Evolutionary conservation across 1,140 invertebrate species (phyloP).

Genomic region (Hyposmocoma kahamanoa): DNA sequence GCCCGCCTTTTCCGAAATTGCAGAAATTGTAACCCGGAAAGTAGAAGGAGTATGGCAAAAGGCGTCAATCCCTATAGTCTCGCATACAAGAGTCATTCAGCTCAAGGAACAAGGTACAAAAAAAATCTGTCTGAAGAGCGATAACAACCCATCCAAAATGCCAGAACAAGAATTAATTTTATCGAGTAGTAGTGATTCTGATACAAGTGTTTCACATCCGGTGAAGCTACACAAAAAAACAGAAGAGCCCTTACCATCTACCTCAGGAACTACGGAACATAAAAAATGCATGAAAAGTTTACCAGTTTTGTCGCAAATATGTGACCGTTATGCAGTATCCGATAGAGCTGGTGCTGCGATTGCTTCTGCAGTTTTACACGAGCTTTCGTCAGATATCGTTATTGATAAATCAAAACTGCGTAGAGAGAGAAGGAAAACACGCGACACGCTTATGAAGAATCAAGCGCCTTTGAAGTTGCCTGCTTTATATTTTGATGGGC

Average conservation of each 20-base stretch:
- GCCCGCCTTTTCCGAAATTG: conserved; percentile 1
- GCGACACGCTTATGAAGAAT: conserved; percentile 12
- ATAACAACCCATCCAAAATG: not conserved
- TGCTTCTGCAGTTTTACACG: not conserved
- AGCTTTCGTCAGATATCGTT: not conserved
- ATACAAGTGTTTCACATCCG: conserved; percentile 1
- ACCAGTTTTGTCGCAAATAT: too few species aligned
- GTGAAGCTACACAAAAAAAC: not conserved
- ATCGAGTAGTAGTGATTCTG: not conserved
- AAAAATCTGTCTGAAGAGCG: not conserved
- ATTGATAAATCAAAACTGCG: not conserved
- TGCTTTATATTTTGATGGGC: conserved; percentile 31
- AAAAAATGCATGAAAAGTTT: conserved; percentile 4
- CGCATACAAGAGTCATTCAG: conserved; percentile 10
- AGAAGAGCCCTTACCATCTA: not conserved
- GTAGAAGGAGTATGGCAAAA: conserved; percentile 7
- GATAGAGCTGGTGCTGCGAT: too few species aligned
- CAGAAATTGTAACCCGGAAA: conserved; percentile 11
- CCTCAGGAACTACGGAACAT: conserved; percentile 3
- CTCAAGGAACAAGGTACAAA: not conserved
- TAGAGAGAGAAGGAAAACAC: conserved; percentile 13
- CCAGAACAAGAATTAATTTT: conserved; percentile 6
- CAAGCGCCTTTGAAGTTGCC: not conserved
- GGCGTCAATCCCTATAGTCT: conserved; percentile 7
- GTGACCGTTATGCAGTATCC: too few species aligned